Evolutionary conservation across 2,113 vertebrate species (phyloP).

Genomic region (Verasper variegatus): DNA sequence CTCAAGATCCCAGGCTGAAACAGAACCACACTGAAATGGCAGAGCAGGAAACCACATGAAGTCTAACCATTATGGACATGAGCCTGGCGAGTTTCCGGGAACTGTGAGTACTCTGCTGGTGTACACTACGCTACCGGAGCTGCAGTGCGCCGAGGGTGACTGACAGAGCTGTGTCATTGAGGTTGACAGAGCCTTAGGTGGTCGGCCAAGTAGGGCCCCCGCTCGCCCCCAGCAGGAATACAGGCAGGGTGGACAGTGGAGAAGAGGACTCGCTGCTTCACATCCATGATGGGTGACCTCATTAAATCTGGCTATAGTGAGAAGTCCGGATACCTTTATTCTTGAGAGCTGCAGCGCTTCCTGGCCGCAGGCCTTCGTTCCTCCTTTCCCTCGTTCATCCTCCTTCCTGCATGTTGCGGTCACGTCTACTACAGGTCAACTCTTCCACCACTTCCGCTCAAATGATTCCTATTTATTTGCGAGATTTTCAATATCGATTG

Average conservation of each 20-base stretch:
- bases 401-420: slow-evolving; percentile 23
- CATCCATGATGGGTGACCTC: slow-evolving; percentile 62
- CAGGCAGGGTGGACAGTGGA: slow-evolving; percentile 28
- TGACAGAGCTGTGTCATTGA: slow-evolving; percentile 37
- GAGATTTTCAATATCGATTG: background rate
- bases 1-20: slow-evolving; percentile 56
- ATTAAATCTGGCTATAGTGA: slow-evolving; percentile 51
- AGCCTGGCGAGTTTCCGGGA: slow-evolving; percentile 64
- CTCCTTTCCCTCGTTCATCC: slow-evolving; percentile 18
- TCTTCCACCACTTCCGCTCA: background rate
- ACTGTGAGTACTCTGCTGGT: slow-evolving; percentile 56
- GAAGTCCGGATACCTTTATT: slow-evolving; percentile 53
- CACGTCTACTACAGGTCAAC: background rate
- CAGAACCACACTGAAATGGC: slow-evolving; percentile 52
- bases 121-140: slow-evolving; percentile 24
- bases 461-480: background rate
- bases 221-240: background rate
- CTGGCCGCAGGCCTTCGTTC: slow-evolving; percentile 36
- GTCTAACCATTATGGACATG: slow-evolving; percentile 65
- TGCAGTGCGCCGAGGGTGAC: slow-evolving; percentile 25
- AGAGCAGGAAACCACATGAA: slow-evolving; percentile 66
- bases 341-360: slow-evolving; percentile 49
- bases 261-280: background rate
- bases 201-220: slow-evolving; percentile 6
- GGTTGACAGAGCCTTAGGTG: slow-evolving; percentile 36